Evolutionary conservation across 2,888 invertebrate species (phyloP).

Genomic region (Pyrocoelia pectoralis): DNA sequence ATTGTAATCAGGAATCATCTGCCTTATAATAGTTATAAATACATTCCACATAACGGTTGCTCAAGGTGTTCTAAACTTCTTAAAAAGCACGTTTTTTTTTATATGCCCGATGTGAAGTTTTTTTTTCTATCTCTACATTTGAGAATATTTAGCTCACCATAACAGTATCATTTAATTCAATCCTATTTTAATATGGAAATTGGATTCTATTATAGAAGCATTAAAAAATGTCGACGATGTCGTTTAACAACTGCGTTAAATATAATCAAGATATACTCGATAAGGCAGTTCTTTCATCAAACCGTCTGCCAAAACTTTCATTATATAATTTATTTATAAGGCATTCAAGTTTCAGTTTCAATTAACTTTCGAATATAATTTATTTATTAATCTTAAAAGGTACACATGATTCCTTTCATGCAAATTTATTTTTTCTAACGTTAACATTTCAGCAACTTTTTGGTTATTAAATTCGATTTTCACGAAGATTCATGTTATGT

Average conservation of each 20-base stretch:
- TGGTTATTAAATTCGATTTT: too few species aligned
- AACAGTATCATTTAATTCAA: constrained; percentile 11
- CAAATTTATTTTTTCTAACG: too few species aligned
- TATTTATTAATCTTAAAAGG: not conserved
- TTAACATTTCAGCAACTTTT: too few species aligned
- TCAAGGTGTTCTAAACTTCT: constrained; percentile 24
- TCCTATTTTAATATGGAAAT: constrained; percentile 9
- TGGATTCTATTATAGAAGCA: not conserved
- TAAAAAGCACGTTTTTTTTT: constrained; percentile 3
- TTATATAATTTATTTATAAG: not conserved
- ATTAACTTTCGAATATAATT: not conserved
- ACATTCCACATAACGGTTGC: constrained; percentile 26
- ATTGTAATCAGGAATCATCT: constrained; percentile 32
- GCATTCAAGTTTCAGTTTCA: not conserved
- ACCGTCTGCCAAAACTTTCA: not conserved
- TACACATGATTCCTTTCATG: too few species aligned
- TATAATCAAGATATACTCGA: not conserved
- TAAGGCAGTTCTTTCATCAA: not conserved
- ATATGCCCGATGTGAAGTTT: constrained; percentile 7
- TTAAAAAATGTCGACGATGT: constrained; percentile 3
- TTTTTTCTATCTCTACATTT: not conserved
- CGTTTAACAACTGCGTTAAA: not conserved
- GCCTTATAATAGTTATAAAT: constrained; percentile 21
- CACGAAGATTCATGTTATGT: too few species aligned
- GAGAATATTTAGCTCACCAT: constrained; percentile 5